Base-by-base conservation (phyloP, 2,888 invertebrate genomes). In the Temnothorax unifasciatus region DNA sequence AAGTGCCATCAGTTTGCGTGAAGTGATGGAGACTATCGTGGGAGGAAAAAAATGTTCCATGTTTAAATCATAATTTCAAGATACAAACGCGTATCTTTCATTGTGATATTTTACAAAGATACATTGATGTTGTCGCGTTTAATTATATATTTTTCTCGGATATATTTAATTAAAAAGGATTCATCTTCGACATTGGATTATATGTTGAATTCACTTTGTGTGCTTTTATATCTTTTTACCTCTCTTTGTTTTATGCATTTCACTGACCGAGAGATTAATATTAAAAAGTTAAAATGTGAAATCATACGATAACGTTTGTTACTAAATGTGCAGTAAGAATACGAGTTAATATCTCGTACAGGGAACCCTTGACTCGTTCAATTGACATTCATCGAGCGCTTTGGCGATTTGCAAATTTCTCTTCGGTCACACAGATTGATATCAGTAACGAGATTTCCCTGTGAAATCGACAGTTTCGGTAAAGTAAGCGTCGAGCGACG, bases 381-480 rank as follows among this genome's bases (percentile, higher is more conserved):
- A 81, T 71, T 81, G 71, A 61, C 59, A 71, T 71, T 71, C 59
- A 44, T 47, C 38, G 54, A 34, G 77, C 47, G 47, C 21, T 25
- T 59, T 15, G 44, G 21, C 57, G 57, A 69, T 79, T 71, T 79
- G 71, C 71, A 38, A 81, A 71, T 61, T 38, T 38, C 79, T 38
- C 38, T 18, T 9, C 34, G 59, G 18, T 59, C 54, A 21, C 66
- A 13, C 68, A 21, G 29, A 79, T 71, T 59, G 34, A 41, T 66
- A 34, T 71, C 71, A 6, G 25, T 44, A 66, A 66, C 64, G 73
- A 81, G 57, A 44, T 79, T 69, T 79, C 77, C 77, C 77, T 69
- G 18, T 15, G 34, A 68, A 68, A 68, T 77, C 57, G 41, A 44
- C 57, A 57, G 21, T 69, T 71, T 71, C 44, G 21, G 21, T 47